Evolutionary conservation across 2,113 vertebrate genomes (phyloP), one percentile per base, ranked within the genome.

Genomic region (Geococcyx californianus): DNA sequence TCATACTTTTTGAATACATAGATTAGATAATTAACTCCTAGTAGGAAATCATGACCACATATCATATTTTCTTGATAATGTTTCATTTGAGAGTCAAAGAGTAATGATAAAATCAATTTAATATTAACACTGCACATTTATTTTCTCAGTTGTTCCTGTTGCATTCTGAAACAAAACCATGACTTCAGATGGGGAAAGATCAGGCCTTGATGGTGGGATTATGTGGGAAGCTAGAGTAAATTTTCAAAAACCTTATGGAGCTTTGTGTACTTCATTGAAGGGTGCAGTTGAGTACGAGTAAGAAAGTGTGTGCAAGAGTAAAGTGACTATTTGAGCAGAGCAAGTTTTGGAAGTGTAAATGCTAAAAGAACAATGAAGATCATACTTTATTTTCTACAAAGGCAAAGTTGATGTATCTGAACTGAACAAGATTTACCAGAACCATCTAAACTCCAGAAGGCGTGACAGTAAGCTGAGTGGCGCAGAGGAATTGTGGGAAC

Each of bases 351-450:
- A 89, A 92, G 24, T 86, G 44, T 78, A 76, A 88, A 56, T 85
- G 47, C 24, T 87, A n/a, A 81, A 78, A 66, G 23, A 83, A 31
- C 83, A 91, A 66, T 93, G 74, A 89, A 95, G 76, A 9, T 49
- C 52, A 0, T 91, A 68, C 96, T 96, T 96, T 91, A 70, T 94
- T 88, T 97, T 97, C 95, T 86, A 40, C 78, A 73, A 98, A 99
- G 99, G 99, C 49, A 99, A 99, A 98, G 97, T 99, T 63, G 98
- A 99, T 97, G 87, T 96, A 91, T 97, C 96, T 75, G 98, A 98
- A 54, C 97, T 99, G 70, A 96, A 98, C 96, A 98, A 96, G 92
- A 97, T 98, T 75, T 99, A 99, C 96, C 96, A 98, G 87, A 96
- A 92, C 83, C 96, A 97, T 88, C 97, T 97, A 93, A 95, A 62